Base-by-base conservation (phyloP, 2,888 invertebrate genomes). In the Tethea ocularis region DNA sequence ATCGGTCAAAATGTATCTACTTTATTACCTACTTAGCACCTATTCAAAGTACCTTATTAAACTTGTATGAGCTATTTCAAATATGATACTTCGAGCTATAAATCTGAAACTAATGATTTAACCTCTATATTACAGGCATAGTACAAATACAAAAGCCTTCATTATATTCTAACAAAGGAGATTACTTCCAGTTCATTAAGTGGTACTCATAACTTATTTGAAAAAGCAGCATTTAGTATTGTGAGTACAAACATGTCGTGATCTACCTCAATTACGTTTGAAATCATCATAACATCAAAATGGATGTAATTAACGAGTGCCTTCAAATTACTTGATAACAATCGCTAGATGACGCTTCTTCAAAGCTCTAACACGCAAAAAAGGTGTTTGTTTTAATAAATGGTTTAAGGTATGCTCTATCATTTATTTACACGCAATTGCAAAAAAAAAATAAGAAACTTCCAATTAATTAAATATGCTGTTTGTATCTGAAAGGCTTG, bases 241-340 rank as follows among this genome's bases (percentile, higher is more conserved):
- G 38, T 38, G 38, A 38, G 38, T 72, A 15, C 60, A 61, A 64
- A 62, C 67, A 71, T 84, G 63, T 67, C 86, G 83, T 86, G 86
- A 75, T 77, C 68, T 61, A 68, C 65, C 65, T 64, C 80, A 78
- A 87, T 89, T 87, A 87, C 72, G 70, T 65, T 75, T 68, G 69
- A 68, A 63, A 62, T 78, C 83, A 87, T 87, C 74, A 71, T 84
- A 88, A 87, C 86, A 75, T 72, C 74, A 70, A 82, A 84, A 80
- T 79, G 17, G 78, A 78, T 74, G 74, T 84, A 84, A 86, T 86
- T 83, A 87, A 84, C 80, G 81, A 78, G 80, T 80, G 74, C 67
- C 69, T 69, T 68, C 75, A 75, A 81, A 84, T 86, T 83, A 81
- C 67, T 62, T 61, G 80, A 79, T 83, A 60, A 61, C 68, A 56